Conservation (phyloP, 2,888 invertebrate genomes). For the Caenorhabditis panamensis region DNA sequence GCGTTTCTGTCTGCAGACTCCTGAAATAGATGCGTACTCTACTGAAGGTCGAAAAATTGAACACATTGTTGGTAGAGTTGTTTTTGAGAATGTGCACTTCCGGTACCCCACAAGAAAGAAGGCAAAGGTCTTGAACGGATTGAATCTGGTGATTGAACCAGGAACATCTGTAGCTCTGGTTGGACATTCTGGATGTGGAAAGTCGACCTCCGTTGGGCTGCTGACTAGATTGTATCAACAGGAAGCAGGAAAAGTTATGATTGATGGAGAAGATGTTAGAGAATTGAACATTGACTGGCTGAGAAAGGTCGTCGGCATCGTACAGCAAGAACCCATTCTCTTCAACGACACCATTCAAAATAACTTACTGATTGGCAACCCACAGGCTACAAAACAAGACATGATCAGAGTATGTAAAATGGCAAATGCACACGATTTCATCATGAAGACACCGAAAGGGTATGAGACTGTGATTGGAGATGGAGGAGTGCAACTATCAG, state of each 20-base stretch:
- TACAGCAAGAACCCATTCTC: slow-evolving; percentile 68
- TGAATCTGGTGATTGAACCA: slow-evolving; percentile 80
- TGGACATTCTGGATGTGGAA: slow-evolving; percentile 86
- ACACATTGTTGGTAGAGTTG: slow-evolving; percentile 68
- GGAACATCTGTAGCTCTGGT: slow-evolving; percentile 82
- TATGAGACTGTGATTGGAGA: slow-evolving; percentile 67
- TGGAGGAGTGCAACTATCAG: slow-evolving; percentile 67
- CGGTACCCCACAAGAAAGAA: slow-evolving; percentile 71
- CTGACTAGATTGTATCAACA: slow-evolving; percentile 87
- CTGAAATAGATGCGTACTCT: slow-evolving; percentile 72
- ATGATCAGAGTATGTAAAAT: slow-evolving; percentile 64
- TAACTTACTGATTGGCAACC: slow-evolving; percentile 63
- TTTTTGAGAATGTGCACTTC: slow-evolving; percentile 74
- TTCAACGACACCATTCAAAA: slow-evolving; percentile 65
- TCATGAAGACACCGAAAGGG: slow-evolving; percentile 66
- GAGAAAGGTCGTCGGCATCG: slow-evolving; percentile 63
- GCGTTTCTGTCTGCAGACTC: slow-evolving; percentile 43
- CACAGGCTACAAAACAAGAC: slow-evolving; percentile 55
- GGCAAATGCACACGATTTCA: slow-evolving; percentile 72
- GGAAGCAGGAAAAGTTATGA: slow-evolving; percentile 84
- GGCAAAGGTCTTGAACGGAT: slow-evolving; percentile 78
- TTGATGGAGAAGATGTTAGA: slow-evolving; percentile 62
- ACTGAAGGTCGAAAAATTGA: slow-evolving; percentile 59
- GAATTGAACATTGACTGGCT: slow-evolving; percentile 61
- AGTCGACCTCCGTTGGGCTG: slow-evolving; percentile 88